A percentile compares a stretch with the other conserved stretches of the same genome.
Evolutionary conservation across 1,140 invertebrate genomes (phyloP).

Genomic region (Tribolium castaneum): DNA sequence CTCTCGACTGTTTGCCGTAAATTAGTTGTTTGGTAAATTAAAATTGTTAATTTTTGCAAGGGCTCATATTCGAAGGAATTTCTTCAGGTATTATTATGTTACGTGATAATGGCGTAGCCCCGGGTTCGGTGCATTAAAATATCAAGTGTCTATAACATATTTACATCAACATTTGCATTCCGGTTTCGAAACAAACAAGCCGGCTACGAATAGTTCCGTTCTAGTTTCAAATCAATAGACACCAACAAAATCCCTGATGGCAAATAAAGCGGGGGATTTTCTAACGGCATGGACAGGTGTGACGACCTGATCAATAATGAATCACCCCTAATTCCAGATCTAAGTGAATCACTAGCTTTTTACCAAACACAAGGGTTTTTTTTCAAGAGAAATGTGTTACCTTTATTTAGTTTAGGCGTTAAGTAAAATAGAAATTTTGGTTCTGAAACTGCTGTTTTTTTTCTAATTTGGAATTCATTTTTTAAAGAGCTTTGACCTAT

Average conservation of each 20-base stretch:
- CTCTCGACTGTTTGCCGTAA: slow-evolving; percentile 1
- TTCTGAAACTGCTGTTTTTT: too few relatives aligned
- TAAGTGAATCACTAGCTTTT: slow-evolving; percentile 8
- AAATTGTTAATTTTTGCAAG: slow-evolving; percentile 7
- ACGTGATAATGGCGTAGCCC: slow-evolving; percentile 6
- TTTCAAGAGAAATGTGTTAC: too few relatives aligned
- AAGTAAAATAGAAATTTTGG: too few relatives aligned
- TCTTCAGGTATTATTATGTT: not conserved
- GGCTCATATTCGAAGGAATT: slow-evolving; percentile 9
- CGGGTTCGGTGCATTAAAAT: slow-evolving; percentile 37
- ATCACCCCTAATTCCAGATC: slow-evolving; percentile 35
- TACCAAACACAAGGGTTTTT: not conserved
- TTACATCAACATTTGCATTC: slow-evolving; percentile 39
- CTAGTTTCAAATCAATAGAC: slow-evolving; percentile 7
- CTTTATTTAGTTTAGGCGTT: too few relatives aligned
- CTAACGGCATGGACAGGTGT: slow-evolving; percentile 37
- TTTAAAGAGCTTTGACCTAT: too few relatives aligned
- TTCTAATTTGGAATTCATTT: too few relatives aligned
- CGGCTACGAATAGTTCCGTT: slow-evolving; percentile 21
- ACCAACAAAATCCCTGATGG: slow-evolving; percentile 6
- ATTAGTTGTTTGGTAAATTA: slow-evolving; percentile 1
- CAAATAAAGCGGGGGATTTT: slow-evolving; percentile 20
- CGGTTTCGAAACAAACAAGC: slow-evolving; percentile 26
- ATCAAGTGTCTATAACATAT: slow-evolving; percentile 38
- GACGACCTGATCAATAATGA: slow-evolving; percentile 38